Base-by-base conservation (phyloP, 1,140 invertebrate species). In the Sitodiplosis mosellana region DNA sequence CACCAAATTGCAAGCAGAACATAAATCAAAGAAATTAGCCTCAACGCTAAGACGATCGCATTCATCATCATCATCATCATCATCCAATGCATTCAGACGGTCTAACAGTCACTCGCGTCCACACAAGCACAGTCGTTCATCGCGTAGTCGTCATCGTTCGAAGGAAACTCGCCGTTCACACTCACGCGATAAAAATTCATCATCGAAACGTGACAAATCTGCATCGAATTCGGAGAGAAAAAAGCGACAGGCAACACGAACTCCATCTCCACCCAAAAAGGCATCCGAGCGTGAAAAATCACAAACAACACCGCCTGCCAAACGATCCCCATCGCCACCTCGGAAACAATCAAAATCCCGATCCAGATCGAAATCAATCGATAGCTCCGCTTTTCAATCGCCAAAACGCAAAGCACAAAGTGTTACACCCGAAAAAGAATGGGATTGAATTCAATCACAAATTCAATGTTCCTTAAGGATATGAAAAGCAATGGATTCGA, bases 21-120 rank as follows among this genome's bases (percentile, higher is more conserved):
- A 56, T 56, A 10, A 53, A 59, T 47, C 46, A 57, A 56, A 50
- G 68, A 54, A 58, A 34, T 20, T 65, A 43, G 48, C 53, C 15
- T 43, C 41, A 27, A 33, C 52, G 22, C 47, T 55, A 22, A 53
- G 53, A 17, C 42, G 49, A 21, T 56, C 55, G 2, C 58, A 53
- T 22, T 58, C 56, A 46, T 57, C 53, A 45, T 56, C 52, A 40
- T 41, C 56, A 34, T 53, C 54, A 55, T 2, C 48, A 47, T 14
- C 33, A 33, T n/a, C n/a, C n/a, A n/a, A n/a, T 4, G 34, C 64
- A 56, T 19, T 58, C 63, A 10, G 57, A 50, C 38, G 63, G 57
- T 22, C 55, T 59, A 51, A 59, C 33, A 65, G 59, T 49, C 69
- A 65, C 5, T 69, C 65, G 0, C 64, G 61, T 36, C 67, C 65